Base-by-base conservation (phyloP, 2,888 invertebrate species). In the Nemotelus nigrinus region DNA sequence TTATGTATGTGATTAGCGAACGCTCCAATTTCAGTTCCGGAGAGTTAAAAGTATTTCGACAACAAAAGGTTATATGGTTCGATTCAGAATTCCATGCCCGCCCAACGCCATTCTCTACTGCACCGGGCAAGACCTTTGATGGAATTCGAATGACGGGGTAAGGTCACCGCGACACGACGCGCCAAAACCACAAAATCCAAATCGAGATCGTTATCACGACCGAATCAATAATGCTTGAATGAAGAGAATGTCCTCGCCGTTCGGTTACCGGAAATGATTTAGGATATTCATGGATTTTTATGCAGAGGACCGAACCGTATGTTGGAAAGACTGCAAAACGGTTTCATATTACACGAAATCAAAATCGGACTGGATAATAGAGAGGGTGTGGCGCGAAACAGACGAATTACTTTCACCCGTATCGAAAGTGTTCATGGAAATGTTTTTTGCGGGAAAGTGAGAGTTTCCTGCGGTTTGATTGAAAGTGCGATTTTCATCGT, bases 1-100 rank as follows among this genome's bases (percentile, higher is more conserved):
- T 25, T 25, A 25, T 25, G 25, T 25, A 25, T 47, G 43, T 74
- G 74, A 74, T 74, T 74, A 74, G 63, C 60, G 48, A 60, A 41
- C 78, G 65, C 76, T 78, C 78, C 72, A 67, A 77, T 78, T 78
- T 67, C 78, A 78, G 76, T 78, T 78, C 78, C 78, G 78, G 78
- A 63, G 71, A 76, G 71, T 71, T 71, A 47, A 65, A 44, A 50
- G 41, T 39, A 50, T 60, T 10, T 25, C 43, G 55, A 70, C 74
- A 50, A 64, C 60, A 74, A 74, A 74, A 74, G 74, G 63, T n/a
- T 48, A 41, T 74, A 7, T 44, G 55, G 4, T 70, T 70, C 53
- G 55, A 55, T 53, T 43, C 55, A 48, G 43, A 10, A 45, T 25
- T 4, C 39, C 48, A 70, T 55, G 55, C 53, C 70, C 70, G 55